Conservation (phyloP, 2,797 vertebrate genomes). For the Scyliorhinus canicula region DNA sequence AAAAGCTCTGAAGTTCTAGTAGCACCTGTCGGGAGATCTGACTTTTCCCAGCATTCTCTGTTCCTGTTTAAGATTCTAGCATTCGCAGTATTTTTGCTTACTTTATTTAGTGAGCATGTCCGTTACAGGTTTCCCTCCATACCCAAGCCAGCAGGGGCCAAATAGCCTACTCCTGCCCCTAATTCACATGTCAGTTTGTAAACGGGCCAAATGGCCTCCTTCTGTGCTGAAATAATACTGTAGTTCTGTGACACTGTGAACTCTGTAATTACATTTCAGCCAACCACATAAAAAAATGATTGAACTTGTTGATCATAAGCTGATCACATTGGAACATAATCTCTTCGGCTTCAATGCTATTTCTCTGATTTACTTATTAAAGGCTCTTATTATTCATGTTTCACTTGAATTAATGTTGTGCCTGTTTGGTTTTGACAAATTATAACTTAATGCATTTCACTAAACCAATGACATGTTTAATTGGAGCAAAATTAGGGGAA, state of each 20-base stretch:
- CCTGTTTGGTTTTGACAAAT: conserved; percentile 4
- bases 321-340: not conserved
- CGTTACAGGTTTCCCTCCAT: too few relatives aligned
- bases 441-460: not conserved
- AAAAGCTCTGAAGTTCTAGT: too few relatives aligned
- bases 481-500: conserved; percentile 9
- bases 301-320: not conserved
- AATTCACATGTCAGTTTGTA: too few relatives aligned
- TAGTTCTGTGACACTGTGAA: too few relatives aligned
- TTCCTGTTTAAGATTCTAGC: too few relatives aligned
- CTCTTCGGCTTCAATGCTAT: not conserved
- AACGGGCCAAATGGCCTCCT: too few relatives aligned
- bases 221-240: too few relatives aligned
- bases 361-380: not conserved
- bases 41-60: too few relatives aligned
- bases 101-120: too few relatives aligned
- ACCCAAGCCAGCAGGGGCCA: too few relatives aligned
- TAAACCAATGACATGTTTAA: not conserved
- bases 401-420: conserved; percentile 4
- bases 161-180: not conserved
- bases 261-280: not conserved
- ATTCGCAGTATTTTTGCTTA: too few relatives aligned
- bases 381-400: not conserved
- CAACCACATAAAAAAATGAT: not conserved
- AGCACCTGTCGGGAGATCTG: too few relatives aligned